These are phyloP conservation scores for Brassicogethes aeneus DNA, from an alignment of 2,888 invertebrate genomes.

Conservation along the genomic window DNA sequence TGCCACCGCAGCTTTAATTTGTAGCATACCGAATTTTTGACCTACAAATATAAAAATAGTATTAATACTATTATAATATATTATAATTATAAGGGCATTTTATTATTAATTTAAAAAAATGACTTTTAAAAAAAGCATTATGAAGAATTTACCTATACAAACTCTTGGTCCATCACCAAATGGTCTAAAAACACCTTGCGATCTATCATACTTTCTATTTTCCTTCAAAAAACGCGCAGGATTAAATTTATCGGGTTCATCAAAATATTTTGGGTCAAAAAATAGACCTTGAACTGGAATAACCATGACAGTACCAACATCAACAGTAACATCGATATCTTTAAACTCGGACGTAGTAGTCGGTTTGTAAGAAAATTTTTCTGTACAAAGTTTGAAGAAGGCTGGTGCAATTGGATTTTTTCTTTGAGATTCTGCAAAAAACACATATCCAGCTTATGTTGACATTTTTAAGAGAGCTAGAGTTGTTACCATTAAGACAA, in stretches of 20 bases:
- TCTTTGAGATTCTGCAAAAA: constrained; percentile 16
- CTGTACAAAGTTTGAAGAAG: constrained; percentile 21
- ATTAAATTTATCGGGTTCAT: constrained; percentile 36
- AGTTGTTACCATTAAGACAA: constrained; percentile 37
- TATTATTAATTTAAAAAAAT: neutral
- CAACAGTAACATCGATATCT: too few relatives aligned
- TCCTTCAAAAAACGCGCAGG: constrained; percentile 36
- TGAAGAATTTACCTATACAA: constrained; percentile 25
- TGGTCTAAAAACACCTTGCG: constrained; percentile 25
- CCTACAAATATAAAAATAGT: constrained; percentile 15
- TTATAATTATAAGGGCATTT: constrained; percentile 8
- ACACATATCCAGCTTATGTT: too few relatives aligned
- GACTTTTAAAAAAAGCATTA: too few relatives aligned
- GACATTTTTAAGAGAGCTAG: constrained; percentile 6
- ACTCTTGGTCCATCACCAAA: constrained; percentile 31
- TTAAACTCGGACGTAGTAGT: too few relatives aligned
- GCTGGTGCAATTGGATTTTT: constrained; percentile 16
- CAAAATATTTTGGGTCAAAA: constrained; percentile 33
- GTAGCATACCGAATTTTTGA: constrained; percentile 23
- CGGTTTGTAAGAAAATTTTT: neutral
- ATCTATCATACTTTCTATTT: constrained; percentile 19
- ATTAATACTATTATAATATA: too few relatives aligned
- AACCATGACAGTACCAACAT: constrained; percentile 28
- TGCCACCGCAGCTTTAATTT: constrained; percentile 36
- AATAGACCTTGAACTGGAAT: constrained; percentile 34